A percentile compares a stretch with the other conserved stretches of the same genome.
These are phyloP conservation scores for Anastrepha obliqua DNA, from an alignment of 1,140 invertebrate genomes.

Conservation along the genomic window DNA sequence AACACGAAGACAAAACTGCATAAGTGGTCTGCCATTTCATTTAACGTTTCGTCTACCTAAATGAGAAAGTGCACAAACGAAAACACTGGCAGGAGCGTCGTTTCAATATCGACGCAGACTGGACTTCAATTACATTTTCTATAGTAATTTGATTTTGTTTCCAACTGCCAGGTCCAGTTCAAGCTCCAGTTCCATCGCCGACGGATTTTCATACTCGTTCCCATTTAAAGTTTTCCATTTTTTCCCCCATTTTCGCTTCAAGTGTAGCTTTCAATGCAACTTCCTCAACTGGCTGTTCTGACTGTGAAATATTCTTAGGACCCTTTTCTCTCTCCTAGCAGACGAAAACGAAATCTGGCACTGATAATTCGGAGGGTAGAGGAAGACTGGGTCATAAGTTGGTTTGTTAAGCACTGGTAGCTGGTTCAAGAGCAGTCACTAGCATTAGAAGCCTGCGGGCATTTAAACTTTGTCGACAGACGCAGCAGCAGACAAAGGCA, in stretches of 20 bases:
- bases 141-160: background rate
- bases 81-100: background rate
- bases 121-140: background rate
- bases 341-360: background rate
- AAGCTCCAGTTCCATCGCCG: background rate
- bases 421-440: slow-evolving; percentile 34
- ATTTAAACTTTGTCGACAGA: slow-evolving; percentile 51
- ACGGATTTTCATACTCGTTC: slow-evolving; percentile 25
- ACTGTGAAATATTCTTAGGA: background rate
- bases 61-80: slow-evolving; percentile 6
- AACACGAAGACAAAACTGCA: background rate
- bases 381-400: background rate
- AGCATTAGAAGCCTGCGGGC: slow-evolving; percentile 42
- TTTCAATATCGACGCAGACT: background rate
- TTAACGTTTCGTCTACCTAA: background rate
- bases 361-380: background rate
- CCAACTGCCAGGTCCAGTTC: background rate
- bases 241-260: background rate
- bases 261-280: slow-evolving; percentile 28
- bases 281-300: background rate
- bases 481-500: background rate
- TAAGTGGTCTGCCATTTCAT: slow-evolving; percentile 22
- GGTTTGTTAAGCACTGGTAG: slow-evolving; percentile 14
- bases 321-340: background rate
- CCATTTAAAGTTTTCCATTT: background rate